Evolutionary conservation across 2,113 vertebrate genomes (phyloP).

Genomic region (Cygnus buccinator): DNA sequence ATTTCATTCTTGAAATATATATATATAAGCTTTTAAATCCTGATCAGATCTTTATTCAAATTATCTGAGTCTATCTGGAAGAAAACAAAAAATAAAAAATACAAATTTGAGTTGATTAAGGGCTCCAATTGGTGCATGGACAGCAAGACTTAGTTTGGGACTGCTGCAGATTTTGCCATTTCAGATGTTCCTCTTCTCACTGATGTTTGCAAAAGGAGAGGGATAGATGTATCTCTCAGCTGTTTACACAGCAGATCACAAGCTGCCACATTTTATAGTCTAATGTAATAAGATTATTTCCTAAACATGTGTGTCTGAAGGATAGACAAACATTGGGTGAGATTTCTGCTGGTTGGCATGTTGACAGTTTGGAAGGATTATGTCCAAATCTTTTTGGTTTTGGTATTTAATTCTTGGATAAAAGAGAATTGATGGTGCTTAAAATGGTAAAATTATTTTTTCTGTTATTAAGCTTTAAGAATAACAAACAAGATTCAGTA

Average conservation of each 20-base stretch:
- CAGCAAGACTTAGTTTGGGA: not conserved
- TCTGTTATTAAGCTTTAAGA: slow-evolving; percentile 1
- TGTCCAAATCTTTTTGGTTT: not conserved
- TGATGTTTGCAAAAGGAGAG: not conserved
- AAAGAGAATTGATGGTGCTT: not conserved
- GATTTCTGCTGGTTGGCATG: not conserved
- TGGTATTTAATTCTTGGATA: not conserved
- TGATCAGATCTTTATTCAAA: not conserved
- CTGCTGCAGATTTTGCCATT: not conserved
- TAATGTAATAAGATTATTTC: not conserved
- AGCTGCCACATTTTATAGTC: not conserved
- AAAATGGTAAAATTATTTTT: slow-evolving; percentile 12
- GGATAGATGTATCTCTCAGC: not conserved
- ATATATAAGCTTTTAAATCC: not conserved
- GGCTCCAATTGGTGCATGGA: not conserved
- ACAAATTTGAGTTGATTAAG: not conserved
- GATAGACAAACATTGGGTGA: not conserved
- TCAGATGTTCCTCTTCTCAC: not conserved
- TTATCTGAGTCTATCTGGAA: not conserved
- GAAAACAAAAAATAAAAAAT: not conserved
- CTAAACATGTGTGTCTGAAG: not conserved
- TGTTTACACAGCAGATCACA: not conserved
- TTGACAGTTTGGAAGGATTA: not conserved
- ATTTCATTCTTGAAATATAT: not conserved
- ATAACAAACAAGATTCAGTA: slow-evolving; percentile 2